Conservation (phyloP, 2,113 vertebrate species). For the Ranitomeya variabilis region DNA sequence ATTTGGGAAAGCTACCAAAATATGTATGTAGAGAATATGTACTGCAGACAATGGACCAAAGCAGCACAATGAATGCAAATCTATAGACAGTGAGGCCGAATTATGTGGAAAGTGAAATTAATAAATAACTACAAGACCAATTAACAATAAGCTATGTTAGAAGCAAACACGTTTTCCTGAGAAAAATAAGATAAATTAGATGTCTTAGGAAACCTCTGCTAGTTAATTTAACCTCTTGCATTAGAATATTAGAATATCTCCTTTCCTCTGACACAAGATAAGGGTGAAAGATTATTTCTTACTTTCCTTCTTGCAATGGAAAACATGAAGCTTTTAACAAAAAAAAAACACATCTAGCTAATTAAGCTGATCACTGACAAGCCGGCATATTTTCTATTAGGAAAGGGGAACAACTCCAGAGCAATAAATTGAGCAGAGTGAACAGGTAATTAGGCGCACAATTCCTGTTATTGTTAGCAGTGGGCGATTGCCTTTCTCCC, state of each 20-base stretch:
- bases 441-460: slow-evolving; percentile 52
- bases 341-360: slow-evolving; percentile 25
- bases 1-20: too few species aligned
- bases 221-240: slow-evolving; percentile 22
- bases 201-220: background rate
- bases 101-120: background rate
- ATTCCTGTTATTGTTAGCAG: slow-evolving; percentile 47
- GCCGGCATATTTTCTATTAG: slow-evolving; percentile 32
- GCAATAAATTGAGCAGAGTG: slow-evolving; percentile 45
- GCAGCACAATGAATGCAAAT: background rate
- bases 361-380: slow-evolving; percentile 51
- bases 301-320: background rate
- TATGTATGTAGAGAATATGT: too few species aligned
- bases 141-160: slow-evolving; percentile 15
- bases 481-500: slow-evolving; percentile 11
- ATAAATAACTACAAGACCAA: slow-evolving; percentile 5
- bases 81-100: background rate
- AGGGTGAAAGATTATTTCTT: slow-evolving; percentile 15
- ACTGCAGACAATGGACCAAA: background rate
- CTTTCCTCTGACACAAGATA: background rate
- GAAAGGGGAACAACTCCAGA: slow-evolving; percentile 8
- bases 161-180: background rate
- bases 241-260: background rate
- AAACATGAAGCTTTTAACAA: slow-evolving; percentile 13
- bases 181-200: slow-evolving; percentile 9